Conservation (phyloP, 2,888 invertebrate species). For the Alloscopus bannaensis region DNA sequence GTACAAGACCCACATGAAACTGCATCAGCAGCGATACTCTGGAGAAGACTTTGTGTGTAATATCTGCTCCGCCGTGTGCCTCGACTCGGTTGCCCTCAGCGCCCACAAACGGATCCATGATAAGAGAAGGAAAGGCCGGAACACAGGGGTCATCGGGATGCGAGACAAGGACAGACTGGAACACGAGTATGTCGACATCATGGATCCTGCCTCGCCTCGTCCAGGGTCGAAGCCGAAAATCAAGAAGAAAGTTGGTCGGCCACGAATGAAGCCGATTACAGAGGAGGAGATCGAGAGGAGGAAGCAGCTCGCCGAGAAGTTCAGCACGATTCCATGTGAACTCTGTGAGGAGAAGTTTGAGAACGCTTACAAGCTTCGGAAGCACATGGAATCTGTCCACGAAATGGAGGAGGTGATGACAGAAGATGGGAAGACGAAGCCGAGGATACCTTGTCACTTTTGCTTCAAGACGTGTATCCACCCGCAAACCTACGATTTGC, state of each 20-base stretch:
- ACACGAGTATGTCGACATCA: background rate
- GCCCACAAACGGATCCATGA: background rate
- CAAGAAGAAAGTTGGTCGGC: background rate
- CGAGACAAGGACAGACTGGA: background rate
- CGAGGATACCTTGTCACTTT: constrained; percentile 9
- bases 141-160: background rate
- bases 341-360: constrained; percentile 4
- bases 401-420: constrained; percentile 21
- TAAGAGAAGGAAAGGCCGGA: background rate
- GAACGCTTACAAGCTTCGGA: background rate
- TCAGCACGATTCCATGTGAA: constrained; percentile 13
- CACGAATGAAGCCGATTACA: background rate
- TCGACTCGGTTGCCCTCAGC: background rate
- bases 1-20: constrained; percentile 1
- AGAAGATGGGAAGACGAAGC: too few relatives aligned
- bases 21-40: constrained; percentile 27
- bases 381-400: constrained; percentile 24
- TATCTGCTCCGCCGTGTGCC: constrained; percentile 2
- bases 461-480: background rate
- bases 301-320: background rate
- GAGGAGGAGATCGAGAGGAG: constrained; percentile 4
- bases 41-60: constrained; percentile 23
- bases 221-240: background rate
- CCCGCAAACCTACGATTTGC: constrained; percentile 15
- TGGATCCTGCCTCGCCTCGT: constrained; percentile 6